Base-by-base conservation (phyloP, 2,888 invertebrate genomes). In the Mystacides longicornis region DNA sequence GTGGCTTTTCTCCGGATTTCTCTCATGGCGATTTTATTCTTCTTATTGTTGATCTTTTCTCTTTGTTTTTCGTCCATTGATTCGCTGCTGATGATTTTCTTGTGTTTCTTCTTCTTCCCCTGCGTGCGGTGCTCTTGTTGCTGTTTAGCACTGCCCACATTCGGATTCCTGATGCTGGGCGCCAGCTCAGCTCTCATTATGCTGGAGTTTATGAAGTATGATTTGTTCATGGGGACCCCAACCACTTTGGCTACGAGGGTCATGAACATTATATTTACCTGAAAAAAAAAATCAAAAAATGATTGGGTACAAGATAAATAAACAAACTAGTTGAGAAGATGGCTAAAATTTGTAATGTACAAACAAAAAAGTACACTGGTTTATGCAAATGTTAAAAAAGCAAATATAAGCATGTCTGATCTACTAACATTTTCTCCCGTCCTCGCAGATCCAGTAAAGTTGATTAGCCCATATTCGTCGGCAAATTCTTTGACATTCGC, bases 241-340 rank as follows among this genome's bases (percentile, higher is more conserved):
- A 87, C 69, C 60, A 83, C 76, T 64, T 82, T 82, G 1, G 87
- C 85, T 11, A 89, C 84, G 48, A 92, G 69, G 64, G 81, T 83
- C 60, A 85, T 83, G 66, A 91, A 83, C 37, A 79, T 74, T 9
- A 74, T 67, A 62, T 80, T 80, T 1, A 87, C 81, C 86, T 86
- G 68, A 57, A 74, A 69, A 21, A 14, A 53, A 33, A 49, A 49
- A 31, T 23, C 3, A 46, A 45, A 45, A 43, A n/a, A 43, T 43
- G 18, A 43, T 43, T 43, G 5, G 5, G 20, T 18, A 7, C 11
- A 48, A 48, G 18, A 4, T 23, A 49, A 7, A 23, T 2, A 27
- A 27, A 27, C 27, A 5, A 27, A 27, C 11, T 27, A 27, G 27
- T n/a, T n/a, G n/a, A n/a, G n/a, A n/a, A n/a, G n/a, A n/a, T n/a